These are phyloP conservation scores for Macrostomum cliftonense DNA, from an alignment of 2,888 invertebrate species.

Conservation along the genomic window DNA sequence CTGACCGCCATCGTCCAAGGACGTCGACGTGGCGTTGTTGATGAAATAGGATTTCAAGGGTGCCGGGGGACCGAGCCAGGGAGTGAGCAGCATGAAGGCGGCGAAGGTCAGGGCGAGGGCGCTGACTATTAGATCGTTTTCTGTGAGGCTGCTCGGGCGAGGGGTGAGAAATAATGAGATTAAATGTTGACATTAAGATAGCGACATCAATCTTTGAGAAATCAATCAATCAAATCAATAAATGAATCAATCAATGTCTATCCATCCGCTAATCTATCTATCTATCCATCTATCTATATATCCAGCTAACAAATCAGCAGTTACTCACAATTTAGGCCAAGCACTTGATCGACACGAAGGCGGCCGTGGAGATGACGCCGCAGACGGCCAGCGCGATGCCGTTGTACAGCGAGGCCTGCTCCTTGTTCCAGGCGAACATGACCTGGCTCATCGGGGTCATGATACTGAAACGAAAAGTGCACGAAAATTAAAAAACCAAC, in stretches of 20 bases:
- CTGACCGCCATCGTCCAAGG: too few relatives aligned
- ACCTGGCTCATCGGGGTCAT: slow-evolving; percentile 36
- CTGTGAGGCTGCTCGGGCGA: slow-evolving; percentile 20
- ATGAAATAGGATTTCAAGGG: too few relatives aligned
- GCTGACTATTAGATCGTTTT: not conserved
- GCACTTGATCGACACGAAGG: slow-evolving; percentile 25
- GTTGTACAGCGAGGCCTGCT: slow-evolving; percentile 27
- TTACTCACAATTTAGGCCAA: slow-evolving; percentile 21
- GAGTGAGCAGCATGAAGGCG: too few relatives aligned
- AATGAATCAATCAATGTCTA: too few relatives aligned
- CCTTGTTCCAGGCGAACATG: slow-evolving; percentile 34
- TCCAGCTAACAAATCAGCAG: not conserved
- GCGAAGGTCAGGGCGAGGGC: too few relatives aligned
- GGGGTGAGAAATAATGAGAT: slow-evolving; percentile 27
- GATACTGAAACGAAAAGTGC: slow-evolving; percentile 16
- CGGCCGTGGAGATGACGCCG: slow-evolving; percentile 25
- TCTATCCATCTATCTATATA: too few relatives aligned
- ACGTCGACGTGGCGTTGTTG: too few relatives aligned
- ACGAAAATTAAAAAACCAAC: not conserved
- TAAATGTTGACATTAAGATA: too few relatives aligned
- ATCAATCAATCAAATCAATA: too few relatives aligned
- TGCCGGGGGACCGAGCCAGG: too few relatives aligned
- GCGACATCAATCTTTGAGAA: too few relatives aligned
- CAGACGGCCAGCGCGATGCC: slow-evolving; percentile 28
- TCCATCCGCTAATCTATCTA: too few relatives aligned